These are phyloP conservation scores for Oenanthe melanoleuca DNA, from an alignment of 2,113 vertebrate genomes.

Conservation along the genomic window DNA sequence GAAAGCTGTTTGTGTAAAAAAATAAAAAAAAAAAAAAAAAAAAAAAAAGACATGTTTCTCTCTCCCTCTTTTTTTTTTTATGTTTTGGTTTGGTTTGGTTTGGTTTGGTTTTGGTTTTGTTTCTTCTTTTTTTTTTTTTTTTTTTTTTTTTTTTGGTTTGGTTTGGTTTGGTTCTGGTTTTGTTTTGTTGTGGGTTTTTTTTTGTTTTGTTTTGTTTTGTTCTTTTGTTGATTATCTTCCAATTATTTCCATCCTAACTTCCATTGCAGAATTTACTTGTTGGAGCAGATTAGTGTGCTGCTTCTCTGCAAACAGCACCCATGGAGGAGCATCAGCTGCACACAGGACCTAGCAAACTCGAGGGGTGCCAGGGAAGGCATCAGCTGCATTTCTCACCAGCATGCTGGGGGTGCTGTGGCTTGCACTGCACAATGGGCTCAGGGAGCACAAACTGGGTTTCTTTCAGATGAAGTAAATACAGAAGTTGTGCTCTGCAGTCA, in stretches of 20 bases:
- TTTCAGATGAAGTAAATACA: neutral
- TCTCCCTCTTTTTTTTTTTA: neutral
- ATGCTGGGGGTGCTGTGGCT: neutral
- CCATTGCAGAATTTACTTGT: neutral
- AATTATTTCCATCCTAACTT: neutral
- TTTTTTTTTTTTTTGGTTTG: too few relatives aligned
- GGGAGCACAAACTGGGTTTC: neutral
- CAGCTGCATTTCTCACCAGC: neutral
- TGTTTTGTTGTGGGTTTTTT: too few relatives aligned
- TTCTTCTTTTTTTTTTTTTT: too few relatives aligned
- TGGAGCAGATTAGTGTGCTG: neutral
- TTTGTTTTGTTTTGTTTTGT: too few relatives aligned
- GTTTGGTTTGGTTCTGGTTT: too few relatives aligned
- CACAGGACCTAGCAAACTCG: accelerated
- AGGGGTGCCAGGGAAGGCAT: neutral
- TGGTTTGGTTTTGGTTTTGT: too few relatives aligned
- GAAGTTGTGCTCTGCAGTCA: neutral
- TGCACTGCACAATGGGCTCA: neutral
- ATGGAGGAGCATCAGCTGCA: neutral
- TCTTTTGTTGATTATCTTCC: neutral
- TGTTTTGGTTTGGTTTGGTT: too few relatives aligned
- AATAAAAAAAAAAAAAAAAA: neutral
- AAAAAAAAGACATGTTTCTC: neutral
- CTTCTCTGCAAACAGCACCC: neutral
- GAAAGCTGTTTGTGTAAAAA: neutral